These are phyloP conservation scores for Tiaroga cobitis DNA, from an alignment of 2,797 vertebrate genomes.

Conservation along the genomic window DNA sequence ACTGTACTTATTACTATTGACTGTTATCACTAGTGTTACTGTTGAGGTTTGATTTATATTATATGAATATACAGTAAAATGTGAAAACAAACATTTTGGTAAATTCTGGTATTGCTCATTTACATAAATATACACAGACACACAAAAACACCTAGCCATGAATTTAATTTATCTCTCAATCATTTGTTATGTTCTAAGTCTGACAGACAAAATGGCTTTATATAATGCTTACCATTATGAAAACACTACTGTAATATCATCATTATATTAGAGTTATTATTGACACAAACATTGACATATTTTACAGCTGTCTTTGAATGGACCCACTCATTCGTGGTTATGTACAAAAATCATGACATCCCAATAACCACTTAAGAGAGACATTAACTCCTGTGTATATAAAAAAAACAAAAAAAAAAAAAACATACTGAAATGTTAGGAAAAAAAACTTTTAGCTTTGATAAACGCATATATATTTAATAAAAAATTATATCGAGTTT, in stretches of 20 bases:
- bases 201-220: slow-evolving; percentile 63
- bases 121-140: slow-evolving; percentile 81
- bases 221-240: slow-evolving; percentile 61
- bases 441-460: slow-evolving; percentile 11
- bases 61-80: slow-evolving; percentile 82
- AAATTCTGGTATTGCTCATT: slow-evolving; percentile 86
- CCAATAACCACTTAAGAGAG: slow-evolving; percentile 56
- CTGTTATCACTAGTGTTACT: slow-evolving; percentile 76
- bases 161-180: slow-evolving; percentile 69
- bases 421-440: slow-evolving; percentile 38
- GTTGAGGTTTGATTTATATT: slow-evolving; percentile 81
- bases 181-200: slow-evolving; percentile 66
- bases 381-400: slow-evolving; percentile 48
- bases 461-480: background rate
- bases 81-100: slow-evolving; percentile 79
- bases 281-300: slow-evolving; percentile 64
- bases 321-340: slow-evolving; percentile 64
- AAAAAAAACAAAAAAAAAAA: slow-evolving; percentile 53
- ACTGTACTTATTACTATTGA: slow-evolving; percentile 79
- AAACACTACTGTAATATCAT: slow-evolving; percentile 66
- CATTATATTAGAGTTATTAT: slow-evolving; percentile 59
- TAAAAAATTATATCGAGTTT: background rate
- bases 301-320: slow-evolving; percentile 63
- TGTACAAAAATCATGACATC: slow-evolving; percentile 64
- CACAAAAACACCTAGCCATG: slow-evolving; percentile 76